These are phyloP conservation scores for Psettodes erumei DNA, from an alignment of 2,113 vertebrate species.

Conservation along the genomic window DNA sequence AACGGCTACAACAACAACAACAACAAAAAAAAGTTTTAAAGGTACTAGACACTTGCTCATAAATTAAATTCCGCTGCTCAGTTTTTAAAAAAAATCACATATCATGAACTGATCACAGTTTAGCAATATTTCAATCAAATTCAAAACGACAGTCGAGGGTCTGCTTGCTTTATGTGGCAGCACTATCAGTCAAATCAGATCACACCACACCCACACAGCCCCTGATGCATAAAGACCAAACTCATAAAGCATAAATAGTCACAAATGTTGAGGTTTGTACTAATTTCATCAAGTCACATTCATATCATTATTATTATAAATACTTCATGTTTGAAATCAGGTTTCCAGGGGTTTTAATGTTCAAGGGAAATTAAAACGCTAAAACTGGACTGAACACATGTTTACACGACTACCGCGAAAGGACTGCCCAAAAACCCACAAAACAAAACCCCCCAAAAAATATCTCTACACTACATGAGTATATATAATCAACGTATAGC, in stretches of 20 bases:
- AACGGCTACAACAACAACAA: conserved; percentile 3
- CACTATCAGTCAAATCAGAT: not conserved
- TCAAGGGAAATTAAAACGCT: not conserved
- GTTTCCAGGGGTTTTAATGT: conserved; percentile 3
- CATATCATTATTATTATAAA: no score
- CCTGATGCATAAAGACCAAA: no score
- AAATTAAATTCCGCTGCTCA: no score
- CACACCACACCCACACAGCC: not conserved
- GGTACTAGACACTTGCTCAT: no score
- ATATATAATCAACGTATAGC: not conserved
- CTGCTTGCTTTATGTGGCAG: not conserved
- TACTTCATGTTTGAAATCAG: not conserved
- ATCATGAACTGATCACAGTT: conserved; percentile 7
- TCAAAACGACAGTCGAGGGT: not conserved
- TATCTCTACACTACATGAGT: not conserved
- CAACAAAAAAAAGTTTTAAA: not conserved
- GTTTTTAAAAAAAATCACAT: not conserved
- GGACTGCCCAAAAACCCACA: not conserved
- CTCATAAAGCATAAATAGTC: not conserved
- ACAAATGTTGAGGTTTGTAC: not conserved
- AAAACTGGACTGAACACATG: not conserved
- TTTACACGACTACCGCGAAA: not conserved
- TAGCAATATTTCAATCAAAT: not conserved
- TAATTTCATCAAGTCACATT: no score
- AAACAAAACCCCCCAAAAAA: not conserved